Percentiles rank a stretch among this genome's conserved stretches.
Evolutionary conservation across 53 echinoderm and acorn worm genomes (phyloP).

Genomic region (Temnopleurus reevesii): DNA sequence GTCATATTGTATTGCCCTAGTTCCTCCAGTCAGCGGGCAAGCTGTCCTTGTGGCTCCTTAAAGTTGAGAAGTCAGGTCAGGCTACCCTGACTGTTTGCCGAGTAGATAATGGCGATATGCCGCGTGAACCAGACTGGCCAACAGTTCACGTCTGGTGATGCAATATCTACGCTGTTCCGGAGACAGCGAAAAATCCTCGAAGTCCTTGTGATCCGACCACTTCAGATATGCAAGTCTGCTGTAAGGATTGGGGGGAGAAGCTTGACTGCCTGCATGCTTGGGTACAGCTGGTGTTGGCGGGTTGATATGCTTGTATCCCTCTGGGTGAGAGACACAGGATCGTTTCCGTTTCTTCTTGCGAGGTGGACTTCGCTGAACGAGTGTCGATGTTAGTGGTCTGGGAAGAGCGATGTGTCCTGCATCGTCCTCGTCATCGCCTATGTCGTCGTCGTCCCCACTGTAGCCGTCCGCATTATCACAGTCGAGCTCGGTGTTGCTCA

Average conservation of each 20-base stretch:
- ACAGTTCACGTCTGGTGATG: constrained; percentile 40
- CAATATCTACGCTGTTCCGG: constrained; percentile 50
- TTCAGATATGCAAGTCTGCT: too few relatives aligned
- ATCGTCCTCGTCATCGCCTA: neutral
- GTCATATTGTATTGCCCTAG: constrained; percentile 55
- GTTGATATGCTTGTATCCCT: neutral
- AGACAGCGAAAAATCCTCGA: too few relatives aligned
- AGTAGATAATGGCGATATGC: constrained; percentile 62
- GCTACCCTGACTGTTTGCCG: constrained; percentile 58
- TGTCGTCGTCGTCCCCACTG: neutral
- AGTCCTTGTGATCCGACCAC: too few relatives aligned
- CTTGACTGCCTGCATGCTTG: too few relatives aligned
- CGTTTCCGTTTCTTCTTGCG: too few relatives aligned
- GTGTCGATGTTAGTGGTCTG: too few relatives aligned
- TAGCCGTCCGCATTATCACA: neutral
- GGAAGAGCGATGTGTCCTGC: too few relatives aligned
- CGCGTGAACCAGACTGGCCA: constrained; percentile 42
- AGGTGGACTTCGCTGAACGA: too few relatives aligned
- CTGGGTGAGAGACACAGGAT: neutral
- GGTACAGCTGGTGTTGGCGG: too few relatives aligned
- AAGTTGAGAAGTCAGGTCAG: constrained; percentile 57
- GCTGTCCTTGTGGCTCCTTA: constrained; percentile 58
- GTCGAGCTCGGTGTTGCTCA: neutral
- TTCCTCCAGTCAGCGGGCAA: constrained; percentile 60
- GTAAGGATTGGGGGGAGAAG: too few relatives aligned